These are phyloP conservation scores for Callyntrura guangdongensis DNA, from an alignment of 2,888 invertebrate genomes.

Conservation along the genomic window DNA sequence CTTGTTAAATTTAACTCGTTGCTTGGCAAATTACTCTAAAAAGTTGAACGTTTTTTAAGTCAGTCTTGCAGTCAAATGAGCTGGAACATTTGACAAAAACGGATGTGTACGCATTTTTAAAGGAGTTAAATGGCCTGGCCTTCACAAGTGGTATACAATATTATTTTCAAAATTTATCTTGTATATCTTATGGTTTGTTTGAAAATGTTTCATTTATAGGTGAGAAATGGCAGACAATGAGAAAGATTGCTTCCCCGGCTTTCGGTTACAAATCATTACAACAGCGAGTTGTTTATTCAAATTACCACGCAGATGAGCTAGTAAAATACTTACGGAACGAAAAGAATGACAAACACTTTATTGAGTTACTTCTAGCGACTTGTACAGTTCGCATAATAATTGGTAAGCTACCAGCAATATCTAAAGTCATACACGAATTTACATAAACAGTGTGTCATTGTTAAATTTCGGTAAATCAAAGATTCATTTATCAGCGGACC, in stretches of 20 bases:
- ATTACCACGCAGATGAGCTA: not conserved
- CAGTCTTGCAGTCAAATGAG: not conserved
- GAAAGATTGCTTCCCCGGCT: not conserved
- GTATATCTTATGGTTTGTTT: not conserved
- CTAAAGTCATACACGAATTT: too few species aligned
- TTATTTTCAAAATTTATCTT: too few species aligned
- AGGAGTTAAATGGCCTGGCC: not conserved
- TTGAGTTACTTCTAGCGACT: not conserved
- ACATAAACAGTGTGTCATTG: too few species aligned
- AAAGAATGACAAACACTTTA: too few species aligned
- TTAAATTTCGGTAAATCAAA: constrained; percentile 8
- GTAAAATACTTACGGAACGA: not conserved
- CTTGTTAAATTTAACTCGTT: too few species aligned
- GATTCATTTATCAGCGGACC: not conserved
- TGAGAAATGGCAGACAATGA: not conserved
- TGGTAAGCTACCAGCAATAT: too few species aligned
- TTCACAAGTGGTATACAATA: not conserved
- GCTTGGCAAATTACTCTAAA: not conserved
- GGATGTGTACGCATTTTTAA: not conserved
- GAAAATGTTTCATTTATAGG: not conserved
- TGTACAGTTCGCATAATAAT: constrained; percentile 6
- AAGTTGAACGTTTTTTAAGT: not conserved
- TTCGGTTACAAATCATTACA: not conserved
- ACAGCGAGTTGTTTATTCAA: not conserved
- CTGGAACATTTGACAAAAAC: constrained; percentile 4